These are phyloP conservation scores for Pachypeltis micranthus DNA, from an alignment of 1,140 invertebrate genomes.

Conservation along the genomic window DNA sequence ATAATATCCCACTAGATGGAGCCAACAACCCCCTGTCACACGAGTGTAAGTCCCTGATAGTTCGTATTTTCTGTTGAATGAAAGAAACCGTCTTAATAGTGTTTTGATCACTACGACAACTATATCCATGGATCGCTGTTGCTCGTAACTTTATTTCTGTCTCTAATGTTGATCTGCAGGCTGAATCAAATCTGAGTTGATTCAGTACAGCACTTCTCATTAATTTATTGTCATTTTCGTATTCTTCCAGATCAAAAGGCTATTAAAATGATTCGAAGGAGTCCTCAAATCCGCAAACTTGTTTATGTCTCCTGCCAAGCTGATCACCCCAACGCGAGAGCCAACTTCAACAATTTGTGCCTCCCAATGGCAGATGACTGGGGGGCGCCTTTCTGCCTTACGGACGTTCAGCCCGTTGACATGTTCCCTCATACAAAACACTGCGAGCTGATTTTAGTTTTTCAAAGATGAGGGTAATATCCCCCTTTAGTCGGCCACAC, in stretches of 20 bases:
- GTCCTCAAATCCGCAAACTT: conserved; percentile 34
- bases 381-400: conserved; percentile 27
- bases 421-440: conserved; percentile 47
- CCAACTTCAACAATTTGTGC: conserved; percentile 37
- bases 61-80: too few relatives aligned
- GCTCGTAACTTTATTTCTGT: too few relatives aligned
- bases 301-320: conserved; percentile 43
- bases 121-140: too few relatives aligned
- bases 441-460: conserved; percentile 37
- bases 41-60: too few relatives aligned
- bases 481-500: too few relatives aligned
- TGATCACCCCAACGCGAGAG: conserved; percentile 32
- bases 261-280: conserved; percentile 36
- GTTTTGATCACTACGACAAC: too few relatives aligned
- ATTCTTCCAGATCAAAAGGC: conserved; percentile 36
- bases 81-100: too few relatives aligned
- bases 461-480: not conserved
- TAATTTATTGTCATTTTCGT: conserved; percentile 7
- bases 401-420: conserved; percentile 41
- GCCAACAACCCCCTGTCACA: too few relatives aligned
- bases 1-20: too few relatives aligned
- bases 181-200: too few relatives aligned
- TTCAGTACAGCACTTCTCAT: conserved; percentile 10
- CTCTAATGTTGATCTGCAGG: too few relatives aligned
- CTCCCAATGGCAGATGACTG: conserved; percentile 15